Evolutionary conservation across 2,888 invertebrate species (phyloP), one percentile per base, ranked within the genome.

Genomic region (Tipula helvola): DNA sequence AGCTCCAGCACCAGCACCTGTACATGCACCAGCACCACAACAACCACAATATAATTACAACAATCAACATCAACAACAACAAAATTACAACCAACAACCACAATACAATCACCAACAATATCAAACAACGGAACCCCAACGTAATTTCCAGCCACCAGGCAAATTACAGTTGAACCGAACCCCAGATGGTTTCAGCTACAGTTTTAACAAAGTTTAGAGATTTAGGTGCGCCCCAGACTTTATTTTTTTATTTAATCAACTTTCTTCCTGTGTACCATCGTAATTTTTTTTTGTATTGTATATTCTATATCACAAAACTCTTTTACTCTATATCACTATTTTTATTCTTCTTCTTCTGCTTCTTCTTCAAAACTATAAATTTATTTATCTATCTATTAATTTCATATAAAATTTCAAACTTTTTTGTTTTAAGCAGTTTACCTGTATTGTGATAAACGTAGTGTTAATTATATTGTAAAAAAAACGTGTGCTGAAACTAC

Each of bases 111-210:
- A 88, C 88, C 85, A 89, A 86, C 90, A 87, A 88, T 91, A 91
- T 87, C 90, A 92, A 87, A 94, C 94, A 87, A 96, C 94, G 88
- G 92, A 94, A 41, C 95, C 96, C 28, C 93, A 94, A 89, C 94
- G 95, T 89, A 71, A 71, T 10, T 96, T 96, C 93, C 95, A 95
- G 90, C 96, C 96, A 86, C 96, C 97, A 42, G 97, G 97, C 88
- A 96, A 97, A 91, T 94, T 97, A 89, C 95, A 95, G 89, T 93
- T 97, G 89, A 97, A 96, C 93, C 93, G 97, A 90, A 96, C 96
- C 87, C 97, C 97, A 71, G 97, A 97, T 90, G 97, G 97, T 90
- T 97, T 95, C 93, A 96, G 96, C 89, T 97, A 96, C 92, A 96
- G 95, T 88, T 96, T 96, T 93, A 96, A 95, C 92, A 96, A 94